A percentile compares a stretch with the other conserved stretches of the same genome.
These are phyloP conservation scores for Drosophila kanapiae DNA, from an alignment of 1,140 invertebrate species.

Conservation along the genomic window DNA sequence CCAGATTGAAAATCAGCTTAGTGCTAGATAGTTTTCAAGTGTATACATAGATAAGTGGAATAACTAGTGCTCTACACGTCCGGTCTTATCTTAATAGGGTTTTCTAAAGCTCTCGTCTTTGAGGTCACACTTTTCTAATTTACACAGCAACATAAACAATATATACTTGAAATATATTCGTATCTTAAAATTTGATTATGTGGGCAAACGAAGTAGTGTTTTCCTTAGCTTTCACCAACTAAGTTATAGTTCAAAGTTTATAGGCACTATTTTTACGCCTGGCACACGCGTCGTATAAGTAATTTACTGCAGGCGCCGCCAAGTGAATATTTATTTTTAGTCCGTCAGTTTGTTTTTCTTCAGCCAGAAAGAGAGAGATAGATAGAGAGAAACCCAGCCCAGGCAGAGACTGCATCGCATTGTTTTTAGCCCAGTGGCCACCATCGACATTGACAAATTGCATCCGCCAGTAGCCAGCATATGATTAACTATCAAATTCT, in stretches of 20 bases:
- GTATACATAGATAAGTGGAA: conserved; percentile 1
- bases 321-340: conserved; percentile 52
- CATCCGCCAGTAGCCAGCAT: conserved; percentile 10
- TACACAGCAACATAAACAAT: not conserved
- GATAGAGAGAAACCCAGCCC: conserved; percentile 5
- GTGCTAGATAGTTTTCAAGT: conserved; percentile 12
- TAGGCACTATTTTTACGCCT: not conserved
- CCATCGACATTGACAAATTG: conserved; percentile 48
- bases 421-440: conserved; percentile 32
- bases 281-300: conserved; percentile 50
- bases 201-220: not conserved
- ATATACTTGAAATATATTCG: not conserved
- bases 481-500: conserved; percentile 40
- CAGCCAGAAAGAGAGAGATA: conserved; percentile 7
- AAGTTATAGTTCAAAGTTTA: not conserved
- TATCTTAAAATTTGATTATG: no score
- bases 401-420: conserved; percentile 16
- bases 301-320: conserved; percentile 38
- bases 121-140: conserved; percentile 1
- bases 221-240: not conserved
- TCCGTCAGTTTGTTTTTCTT: conserved; percentile 11
- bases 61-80: not conserved
- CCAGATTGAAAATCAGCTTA: conserved; percentile 11
- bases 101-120: not conserved
- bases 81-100: conserved; percentile 2